Evolutionary conservation across 2,113 vertebrate genomes (phyloP).

Genomic region (Columba livia): DNA sequence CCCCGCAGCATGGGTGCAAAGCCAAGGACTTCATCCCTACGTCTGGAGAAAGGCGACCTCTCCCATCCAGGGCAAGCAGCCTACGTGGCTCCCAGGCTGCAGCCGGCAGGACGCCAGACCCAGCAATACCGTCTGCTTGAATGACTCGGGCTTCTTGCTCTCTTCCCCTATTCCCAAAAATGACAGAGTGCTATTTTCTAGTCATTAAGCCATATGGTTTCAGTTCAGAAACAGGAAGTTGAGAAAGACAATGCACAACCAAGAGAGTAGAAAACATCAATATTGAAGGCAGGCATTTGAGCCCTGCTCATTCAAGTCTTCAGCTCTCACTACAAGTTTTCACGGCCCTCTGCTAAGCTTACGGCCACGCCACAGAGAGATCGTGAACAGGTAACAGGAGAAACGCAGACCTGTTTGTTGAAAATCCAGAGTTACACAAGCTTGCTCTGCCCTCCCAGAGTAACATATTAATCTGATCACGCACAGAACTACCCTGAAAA

Average conservation of each 20-base stretch:
- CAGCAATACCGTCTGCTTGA: rapidly evolving
- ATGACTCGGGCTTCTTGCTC: background rate
- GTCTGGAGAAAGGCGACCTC: background rate
- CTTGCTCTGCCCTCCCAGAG: background rate
- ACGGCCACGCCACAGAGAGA: background rate
- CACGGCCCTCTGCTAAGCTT: background rate
- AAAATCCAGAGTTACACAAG: background rate
- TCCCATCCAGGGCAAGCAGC: rapidly evolving
- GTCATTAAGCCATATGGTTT: background rate
- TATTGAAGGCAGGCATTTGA: rapidly evolving
- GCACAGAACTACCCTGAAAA: background rate
- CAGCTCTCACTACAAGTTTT: background rate
- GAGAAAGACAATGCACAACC: background rate
- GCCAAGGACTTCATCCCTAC: rapidly evolving
- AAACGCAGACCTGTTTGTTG: background rate
- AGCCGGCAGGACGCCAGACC: background rate
- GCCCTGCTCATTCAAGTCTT: background rate
- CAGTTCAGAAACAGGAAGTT: constrained; percentile 22
- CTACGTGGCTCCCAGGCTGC: background rate
- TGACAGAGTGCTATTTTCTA: background rate
- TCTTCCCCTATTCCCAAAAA: background rate
- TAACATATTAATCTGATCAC: background rate
- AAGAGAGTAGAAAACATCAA: background rate
- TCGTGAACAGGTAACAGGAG: background rate
- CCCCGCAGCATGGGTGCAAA: rapidly evolving